Base-by-base conservation (phyloP, 2,797 vertebrate genomes). In the Tapera naevia region DNA sequence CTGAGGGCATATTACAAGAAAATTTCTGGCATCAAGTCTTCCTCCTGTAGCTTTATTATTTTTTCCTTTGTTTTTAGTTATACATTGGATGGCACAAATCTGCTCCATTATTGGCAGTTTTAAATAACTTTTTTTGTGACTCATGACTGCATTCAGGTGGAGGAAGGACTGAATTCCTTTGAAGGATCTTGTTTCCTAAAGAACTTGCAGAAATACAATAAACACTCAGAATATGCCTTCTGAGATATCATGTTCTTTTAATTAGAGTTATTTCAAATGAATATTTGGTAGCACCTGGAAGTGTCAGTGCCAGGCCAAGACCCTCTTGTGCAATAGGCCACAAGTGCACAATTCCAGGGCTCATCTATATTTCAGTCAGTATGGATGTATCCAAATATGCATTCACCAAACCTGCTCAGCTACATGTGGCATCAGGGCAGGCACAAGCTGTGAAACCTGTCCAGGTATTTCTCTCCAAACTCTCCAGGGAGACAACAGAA, bases 11-110 rank as follows among this genome's bases (percentile, higher is more conserved):
- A 35, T 78, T 74, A 43, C 56, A 73, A 72, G 54, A 84, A 80
- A 91, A 93, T 61, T 93, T 25, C 37, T 65, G 11, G 46, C 27
- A 65, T 82, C 7, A 48, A 86, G 15, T 82, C 79, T 70, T 91
- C 23, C 21, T 92, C 14, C 21, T 64, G 30, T 69, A 89, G 14
- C 24, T 78, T 79, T 86, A 30, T 80, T 64, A 12, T 66, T 56
- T 75, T 80, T 56, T 46, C 19, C 7, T 83, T 89, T 89, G 61
- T 74, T 74, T 94, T 93, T 57, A 83, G 24, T 57, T 86, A 27
- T 80, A 43, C 17, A 60, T 35, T 35, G 28, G 54, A 37, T 43
- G 74, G 51, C 46, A 88, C 33, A 71, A 83, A 83, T 57, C 57
- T 78, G 48, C 18, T 83, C 30, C 65, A 61, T 43, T 54, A 23